These are phyloP conservation scores for Drosophila lacteicornis DNA, from an alignment of 1,140 invertebrate species.

Conservation along the genomic window DNA sequence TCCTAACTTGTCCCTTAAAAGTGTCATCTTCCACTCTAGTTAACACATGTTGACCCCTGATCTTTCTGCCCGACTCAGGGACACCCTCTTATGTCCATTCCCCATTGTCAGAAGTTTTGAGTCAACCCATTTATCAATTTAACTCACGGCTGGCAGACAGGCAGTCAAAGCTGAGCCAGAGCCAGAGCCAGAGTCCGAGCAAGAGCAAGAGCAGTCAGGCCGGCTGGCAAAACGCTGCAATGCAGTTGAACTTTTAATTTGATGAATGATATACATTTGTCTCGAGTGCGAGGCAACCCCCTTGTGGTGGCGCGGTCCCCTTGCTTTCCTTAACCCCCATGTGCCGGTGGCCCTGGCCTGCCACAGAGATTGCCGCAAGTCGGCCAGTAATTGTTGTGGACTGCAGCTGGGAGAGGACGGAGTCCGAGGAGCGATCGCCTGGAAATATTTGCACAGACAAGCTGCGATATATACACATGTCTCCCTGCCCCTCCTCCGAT, in stretches of 20 bases:
- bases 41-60: slow-evolving; percentile 8
- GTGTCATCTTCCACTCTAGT: background rate
- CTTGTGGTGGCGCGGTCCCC: slow-evolving; percentile 9
- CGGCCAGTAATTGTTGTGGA: slow-evolving; percentile 71
- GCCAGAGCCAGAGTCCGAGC: slow-evolving; percentile 13
- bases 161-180: slow-evolving; percentile 12
- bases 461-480: slow-evolving; percentile 25
- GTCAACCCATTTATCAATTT: slow-evolving; percentile 55
- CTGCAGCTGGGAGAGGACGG: slow-evolving; percentile 53
- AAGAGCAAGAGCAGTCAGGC: slow-evolving; percentile 22
- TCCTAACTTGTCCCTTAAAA: background rate
- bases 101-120: slow-evolving; percentile 2
- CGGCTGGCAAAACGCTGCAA: slow-evolving; percentile 66
- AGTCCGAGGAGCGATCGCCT: slow-evolving; percentile 51
- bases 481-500: slow-evolving; percentile 9
- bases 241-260: slow-evolving; percentile 82
- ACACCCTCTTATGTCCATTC: background rate
- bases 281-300: slow-evolving; percentile 63
- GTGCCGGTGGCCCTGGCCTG: slow-evolving; percentile 1
- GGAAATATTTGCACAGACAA: slow-evolving; percentile 66
- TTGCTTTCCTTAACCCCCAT: background rate
- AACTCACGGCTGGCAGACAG: slow-evolving; percentile 60
- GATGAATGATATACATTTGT: slow-evolving; percentile 83
- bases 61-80: background rate
- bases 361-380: slow-evolving; percentile 59